phyloP scores from a whole-genome alignment of 1,140 invertebrate genomes.

The Cydia strobilella region DNA sequence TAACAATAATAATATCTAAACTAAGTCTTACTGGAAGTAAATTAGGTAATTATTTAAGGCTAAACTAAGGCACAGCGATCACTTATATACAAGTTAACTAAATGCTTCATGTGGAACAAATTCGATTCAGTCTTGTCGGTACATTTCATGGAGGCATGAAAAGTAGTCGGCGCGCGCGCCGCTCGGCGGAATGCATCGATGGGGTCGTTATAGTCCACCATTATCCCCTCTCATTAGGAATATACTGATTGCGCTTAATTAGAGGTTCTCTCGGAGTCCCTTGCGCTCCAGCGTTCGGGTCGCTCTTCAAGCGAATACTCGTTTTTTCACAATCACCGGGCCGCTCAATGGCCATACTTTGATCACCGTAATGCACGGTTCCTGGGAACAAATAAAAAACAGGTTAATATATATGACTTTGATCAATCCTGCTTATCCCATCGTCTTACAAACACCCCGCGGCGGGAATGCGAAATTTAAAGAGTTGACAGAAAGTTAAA shows the following conservation, averaged over 20 bases:
- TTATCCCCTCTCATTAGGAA: constrained; percentile 78
- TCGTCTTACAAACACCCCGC: no score
- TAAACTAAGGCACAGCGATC: constrained; percentile 73
- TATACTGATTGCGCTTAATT: constrained; percentile 80
- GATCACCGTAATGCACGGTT: constrained; percentile 69
- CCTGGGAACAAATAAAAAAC: constrained; percentile 62
- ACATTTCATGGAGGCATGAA: constrained; percentile 69
- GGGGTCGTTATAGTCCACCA: constrained; percentile 75
- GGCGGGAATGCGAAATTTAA: no score
- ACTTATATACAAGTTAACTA: constrained; percentile 59
- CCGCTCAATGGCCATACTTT: constrained; percentile 71
- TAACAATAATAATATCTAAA: constrained; percentile 66
- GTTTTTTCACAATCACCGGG: constrained; percentile 75
- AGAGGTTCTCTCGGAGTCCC: constrained; percentile 70
- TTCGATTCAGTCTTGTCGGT: constrained; percentile 70
- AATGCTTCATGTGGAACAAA: constrained; percentile 72
- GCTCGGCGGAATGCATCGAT: constrained; percentile 73
- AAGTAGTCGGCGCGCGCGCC: constrained; percentile 65
- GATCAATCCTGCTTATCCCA: constrained; percentile 2
- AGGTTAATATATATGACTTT: constrained; percentile 33
- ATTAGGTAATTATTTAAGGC: constrained; percentile 52
- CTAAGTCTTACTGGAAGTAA: constrained; percentile 62
- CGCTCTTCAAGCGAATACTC: constrained; percentile 67
- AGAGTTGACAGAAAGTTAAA: no score
- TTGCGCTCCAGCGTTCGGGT: constrained; percentile 64